These are phyloP conservation scores for Sarotherodon lohbergeri DNA, from an alignment of 2,113 vertebrate genomes.

Conservation along the genomic window DNA sequence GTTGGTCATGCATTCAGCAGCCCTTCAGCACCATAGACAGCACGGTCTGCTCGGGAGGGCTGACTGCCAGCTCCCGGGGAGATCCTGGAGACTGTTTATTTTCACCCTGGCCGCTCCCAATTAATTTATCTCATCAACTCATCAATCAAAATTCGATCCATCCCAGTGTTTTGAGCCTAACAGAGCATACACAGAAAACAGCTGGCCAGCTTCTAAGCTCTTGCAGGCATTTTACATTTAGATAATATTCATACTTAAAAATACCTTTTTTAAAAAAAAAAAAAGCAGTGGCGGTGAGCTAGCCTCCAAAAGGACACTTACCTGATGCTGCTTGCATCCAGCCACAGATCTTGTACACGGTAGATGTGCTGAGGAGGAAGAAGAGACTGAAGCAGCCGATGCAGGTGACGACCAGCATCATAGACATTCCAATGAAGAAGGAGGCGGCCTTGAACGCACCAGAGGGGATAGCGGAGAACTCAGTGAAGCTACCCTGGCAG, in stretches of 20 bases:
- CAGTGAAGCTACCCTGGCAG: slow-evolving; percentile 94
- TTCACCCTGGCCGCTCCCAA: background rate
- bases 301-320: slow-evolving; percentile 52
- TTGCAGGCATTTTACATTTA: background rate
- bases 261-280: background rate
- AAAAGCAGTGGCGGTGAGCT: background rate
- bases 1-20: background rate
- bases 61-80: background rate
- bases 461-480: slow-evolving; percentile 89
- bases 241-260: background rate
- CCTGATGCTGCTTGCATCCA: slow-evolving; percentile 95
- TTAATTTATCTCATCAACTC: background rate
- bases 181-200: background rate
- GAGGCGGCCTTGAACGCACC: slow-evolving; percentile 94
- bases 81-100: background rate
- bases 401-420: slow-evolving; percentile 91
- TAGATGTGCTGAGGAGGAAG: slow-evolving; percentile 96
- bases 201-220: background rate
- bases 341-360: slow-evolving; percentile 96
- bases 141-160: background rate
- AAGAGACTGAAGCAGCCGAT: slow-evolving; percentile 93
- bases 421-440: slow-evolving; percentile 94
- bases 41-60: background rate
- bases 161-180: background rate
- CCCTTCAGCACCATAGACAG: slow-evolving; percentile 45